A percentile compares a stretch with the other conserved stretches of the same genome.
Conservation (phyloP, 2,113 vertebrate genomes). For the Microcebus murinus region DNA sequence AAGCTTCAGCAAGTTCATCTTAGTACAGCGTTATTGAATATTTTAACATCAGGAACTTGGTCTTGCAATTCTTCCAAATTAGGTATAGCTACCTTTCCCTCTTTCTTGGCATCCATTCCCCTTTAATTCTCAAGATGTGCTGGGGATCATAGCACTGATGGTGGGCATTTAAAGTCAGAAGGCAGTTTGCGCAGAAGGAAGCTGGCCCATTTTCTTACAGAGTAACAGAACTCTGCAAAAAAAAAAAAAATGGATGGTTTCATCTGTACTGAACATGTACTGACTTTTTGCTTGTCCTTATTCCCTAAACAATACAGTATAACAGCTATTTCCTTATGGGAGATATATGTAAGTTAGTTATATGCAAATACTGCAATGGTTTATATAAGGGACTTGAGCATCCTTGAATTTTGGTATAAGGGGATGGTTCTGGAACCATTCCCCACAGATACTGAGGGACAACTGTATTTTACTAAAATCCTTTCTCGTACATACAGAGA, state of each 20-base stretch:
- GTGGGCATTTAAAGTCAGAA: not conserved
- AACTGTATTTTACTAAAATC: not conserved
- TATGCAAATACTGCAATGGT: not conserved
- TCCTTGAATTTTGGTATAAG: not conserved
- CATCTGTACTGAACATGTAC: not conserved
- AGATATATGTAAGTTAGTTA: not conserved
- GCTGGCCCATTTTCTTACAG: not conserved
- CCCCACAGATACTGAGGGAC: not conserved
- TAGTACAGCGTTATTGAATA: not conserved
- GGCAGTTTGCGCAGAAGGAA: not conserved
- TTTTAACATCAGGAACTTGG: not conserved
- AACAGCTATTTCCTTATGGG: not conserved
- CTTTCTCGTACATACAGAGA: not conserved
- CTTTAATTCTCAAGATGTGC: not conserved
- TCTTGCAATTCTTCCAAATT: not conserved
- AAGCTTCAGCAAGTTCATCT: not conserved
- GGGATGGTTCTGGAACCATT: not conserved
- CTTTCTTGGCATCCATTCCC: not conserved
- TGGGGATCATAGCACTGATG: not conserved
- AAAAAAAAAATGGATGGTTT: not conserved
- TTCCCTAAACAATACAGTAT: not conserved
- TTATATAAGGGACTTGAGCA: not conserved
- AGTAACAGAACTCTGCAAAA: not conserved
- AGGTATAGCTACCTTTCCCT: not conserved
- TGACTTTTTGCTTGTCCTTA: not conserved